These are phyloP conservation scores for Balanococcus diminutus DNA, from an alignment of 2,888 invertebrate genomes.

Conservation along the genomic window DNA sequence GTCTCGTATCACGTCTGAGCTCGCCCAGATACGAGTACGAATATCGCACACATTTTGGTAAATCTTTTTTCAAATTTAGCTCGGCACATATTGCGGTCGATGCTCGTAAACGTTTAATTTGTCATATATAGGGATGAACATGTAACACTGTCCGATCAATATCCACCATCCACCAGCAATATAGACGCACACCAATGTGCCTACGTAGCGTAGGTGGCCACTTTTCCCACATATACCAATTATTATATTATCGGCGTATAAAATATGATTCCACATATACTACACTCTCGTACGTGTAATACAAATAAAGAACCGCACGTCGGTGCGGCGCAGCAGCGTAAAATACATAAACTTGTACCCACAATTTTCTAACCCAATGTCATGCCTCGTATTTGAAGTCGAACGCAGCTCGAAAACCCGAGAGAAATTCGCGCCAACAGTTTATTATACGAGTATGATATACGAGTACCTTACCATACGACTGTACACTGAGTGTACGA, in stretches of 20 bases:
- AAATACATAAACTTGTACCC: not conserved
- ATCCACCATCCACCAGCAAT: not conserved
- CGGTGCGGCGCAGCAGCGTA: too few relatives aligned
- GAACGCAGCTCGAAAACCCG: not conserved
- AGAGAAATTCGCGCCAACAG: not conserved
- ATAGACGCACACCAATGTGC: too few relatives aligned
- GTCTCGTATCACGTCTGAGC: not conserved
- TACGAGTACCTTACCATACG: too few relatives aligned
- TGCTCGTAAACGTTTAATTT: slow-evolving; percentile 30
- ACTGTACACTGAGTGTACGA: too few relatives aligned
- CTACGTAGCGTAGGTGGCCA: not conserved
- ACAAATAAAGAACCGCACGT: not conserved
- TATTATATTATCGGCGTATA: not conserved
- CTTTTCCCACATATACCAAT: not conserved
- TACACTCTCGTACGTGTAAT: too few relatives aligned
- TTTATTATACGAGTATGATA: not conserved
- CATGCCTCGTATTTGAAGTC: too few relatives aligned
- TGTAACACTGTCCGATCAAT: not conserved
- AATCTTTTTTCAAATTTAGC: slow-evolving; percentile 46
- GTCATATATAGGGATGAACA: not conserved
- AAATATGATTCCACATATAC: not conserved
- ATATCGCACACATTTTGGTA: slow-evolving; percentile 1
- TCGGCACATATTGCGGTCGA: slow-evolving; percentile 9
- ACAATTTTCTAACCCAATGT: not conserved
- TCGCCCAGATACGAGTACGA: not conserved